Evolutionary conservation across 1,140 invertebrate genomes (phyloP).

Genomic region (Temnothorax nylanderi): DNA sequence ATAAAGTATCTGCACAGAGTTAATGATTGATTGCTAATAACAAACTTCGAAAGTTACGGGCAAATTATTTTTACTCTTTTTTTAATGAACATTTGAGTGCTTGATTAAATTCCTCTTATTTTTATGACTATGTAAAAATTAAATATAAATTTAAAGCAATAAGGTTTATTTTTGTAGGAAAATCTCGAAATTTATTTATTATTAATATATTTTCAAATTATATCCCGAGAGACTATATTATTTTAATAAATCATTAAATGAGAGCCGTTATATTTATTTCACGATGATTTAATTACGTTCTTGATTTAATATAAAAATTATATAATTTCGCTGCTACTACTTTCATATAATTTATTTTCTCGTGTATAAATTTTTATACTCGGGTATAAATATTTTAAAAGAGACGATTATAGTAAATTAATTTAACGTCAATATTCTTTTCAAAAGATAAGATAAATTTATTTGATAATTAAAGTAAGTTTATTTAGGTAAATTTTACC

Average conservation of each 20-base stretch:
- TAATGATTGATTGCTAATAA: neutral
- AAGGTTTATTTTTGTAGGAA: neutral
- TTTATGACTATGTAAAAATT: too few species aligned
- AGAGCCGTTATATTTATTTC: neutral
- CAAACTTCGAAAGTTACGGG: neutral
- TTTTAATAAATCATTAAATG: neutral
- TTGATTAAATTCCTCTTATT: neutral
- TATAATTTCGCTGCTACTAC: neutral
- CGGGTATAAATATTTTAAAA: neutral
- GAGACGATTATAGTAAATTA: neutral
- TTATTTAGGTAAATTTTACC: neutral
- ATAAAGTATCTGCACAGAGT: too few species aligned
- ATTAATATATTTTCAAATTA: neutral
- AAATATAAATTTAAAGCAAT: neutral
- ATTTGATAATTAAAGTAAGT: neutral
- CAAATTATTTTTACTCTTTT: neutral
- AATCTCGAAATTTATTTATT: neutral
- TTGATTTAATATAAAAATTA: constrained; percentile 1
- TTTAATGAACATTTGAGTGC: neutral
- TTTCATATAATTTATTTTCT: neutral
- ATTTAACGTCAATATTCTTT: neutral
- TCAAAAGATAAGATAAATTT: neutral
- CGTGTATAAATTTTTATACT: too few species aligned
- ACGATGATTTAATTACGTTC: neutral
- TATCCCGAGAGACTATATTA: neutral